Percentiles rank a stretch among this genome's conserved stretches.
Evolutionary conservation across 2,797 vertebrate genomes (phyloP).

Genomic region (Gymnoscopelus braueri): DNA sequence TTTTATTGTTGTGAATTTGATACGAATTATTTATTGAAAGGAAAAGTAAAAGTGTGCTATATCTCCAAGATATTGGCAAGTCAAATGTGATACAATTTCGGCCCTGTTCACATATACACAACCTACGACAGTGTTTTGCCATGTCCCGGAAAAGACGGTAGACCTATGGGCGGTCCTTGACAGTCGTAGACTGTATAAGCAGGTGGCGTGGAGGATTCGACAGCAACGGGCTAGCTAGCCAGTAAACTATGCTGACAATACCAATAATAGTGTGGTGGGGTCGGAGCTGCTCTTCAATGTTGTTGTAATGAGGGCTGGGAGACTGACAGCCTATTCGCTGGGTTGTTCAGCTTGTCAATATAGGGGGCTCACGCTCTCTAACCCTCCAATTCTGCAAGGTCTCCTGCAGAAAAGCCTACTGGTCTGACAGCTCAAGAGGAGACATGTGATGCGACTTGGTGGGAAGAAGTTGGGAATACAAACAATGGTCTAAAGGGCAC

Average conservation of each 20-base stretch:
- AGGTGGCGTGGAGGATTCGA: no score
- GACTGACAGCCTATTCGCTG: constrained; percentile 24
- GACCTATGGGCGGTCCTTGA: no score
- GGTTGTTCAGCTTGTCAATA: constrained; percentile 18
- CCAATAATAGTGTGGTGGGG: constrained; percentile 44
- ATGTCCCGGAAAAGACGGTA: no score
- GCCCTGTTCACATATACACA: no score
- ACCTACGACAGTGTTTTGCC: no score
- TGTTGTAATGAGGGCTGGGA: constrained; percentile 49
- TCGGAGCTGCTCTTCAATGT: constrained; percentile 29
- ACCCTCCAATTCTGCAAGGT: constrained; percentile 13
- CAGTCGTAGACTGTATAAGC: no score
- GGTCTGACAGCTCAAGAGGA: constrained; percentile 27
- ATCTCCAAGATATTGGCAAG: no score
- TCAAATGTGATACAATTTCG: no score
- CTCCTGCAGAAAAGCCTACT: constrained; percentile 4
- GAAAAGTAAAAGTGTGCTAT: no score
- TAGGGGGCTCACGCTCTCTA: constrained; percentile 15
- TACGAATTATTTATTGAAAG: no score
- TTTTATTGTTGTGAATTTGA: no score
- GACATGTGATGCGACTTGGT: constrained; percentile 8
- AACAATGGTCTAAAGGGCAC: not conserved
- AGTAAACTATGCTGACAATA: constrained; percentile 2
- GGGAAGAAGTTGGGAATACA: not conserved
- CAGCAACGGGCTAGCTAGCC: no score